Conservation (phyloP, 1,140 invertebrate species). For the Maconellicoccus hirsutus region DNA sequence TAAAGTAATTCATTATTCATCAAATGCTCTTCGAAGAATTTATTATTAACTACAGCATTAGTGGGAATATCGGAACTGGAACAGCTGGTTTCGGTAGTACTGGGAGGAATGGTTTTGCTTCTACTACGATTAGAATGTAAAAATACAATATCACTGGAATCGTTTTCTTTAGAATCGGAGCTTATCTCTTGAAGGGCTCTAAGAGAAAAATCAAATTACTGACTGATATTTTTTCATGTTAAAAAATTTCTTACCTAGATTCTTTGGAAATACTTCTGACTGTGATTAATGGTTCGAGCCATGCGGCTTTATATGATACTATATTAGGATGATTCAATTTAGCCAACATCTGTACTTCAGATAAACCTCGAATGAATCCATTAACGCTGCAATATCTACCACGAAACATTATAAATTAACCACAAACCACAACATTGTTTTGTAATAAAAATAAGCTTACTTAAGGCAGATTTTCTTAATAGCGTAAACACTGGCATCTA, state of each 20-base stretch:
- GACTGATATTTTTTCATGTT: background rate
- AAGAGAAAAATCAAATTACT: background rate
- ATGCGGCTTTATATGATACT: conserved; percentile 70
- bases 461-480: conserved; percentile 65
- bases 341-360: conserved; percentile 68
- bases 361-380: conserved; percentile 46
- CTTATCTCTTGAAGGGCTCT: background rate
- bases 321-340: conserved; percentile 67
- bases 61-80: background rate
- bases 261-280: background rate
- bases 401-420: background rate
- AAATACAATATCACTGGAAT: conserved; percentile 24
- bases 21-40: background rate
- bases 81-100: background rate
- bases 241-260: conserved; percentile 23
- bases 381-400: conserved; percentile 33
- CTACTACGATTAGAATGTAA: background rate
- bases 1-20: background rate
- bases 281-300: conserved; percentile 50
- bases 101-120: background rate
- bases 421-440: background rate
- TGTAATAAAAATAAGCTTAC: conserved; percentile 36
- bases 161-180: conserved; percentile 6
- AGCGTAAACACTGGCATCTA: conserved; percentile 66
- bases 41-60: background rate